Evolutionary conservation across 2,888 invertebrate genomes (phyloP).

Genomic region (Ophion ventricosus): DNA sequence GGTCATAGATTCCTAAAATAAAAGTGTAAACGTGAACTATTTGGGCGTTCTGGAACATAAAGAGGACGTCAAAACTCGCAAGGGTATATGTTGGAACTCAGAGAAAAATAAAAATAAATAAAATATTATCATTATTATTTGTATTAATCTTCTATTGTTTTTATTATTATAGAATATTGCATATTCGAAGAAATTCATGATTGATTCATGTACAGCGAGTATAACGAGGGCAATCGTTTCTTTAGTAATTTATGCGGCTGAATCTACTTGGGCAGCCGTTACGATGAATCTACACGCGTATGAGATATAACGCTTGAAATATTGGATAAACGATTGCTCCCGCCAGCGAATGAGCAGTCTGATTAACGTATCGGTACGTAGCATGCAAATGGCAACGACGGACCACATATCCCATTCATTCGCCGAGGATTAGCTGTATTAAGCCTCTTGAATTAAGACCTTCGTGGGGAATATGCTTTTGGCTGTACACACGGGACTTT

Average conservation of each 20-base stretch:
- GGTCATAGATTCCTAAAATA: too few relatives aligned
- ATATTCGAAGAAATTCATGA: background rate
- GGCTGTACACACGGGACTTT: too few relatives aligned
- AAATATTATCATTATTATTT: background rate
- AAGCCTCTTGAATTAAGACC: background rate
- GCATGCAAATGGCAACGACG: background rate
- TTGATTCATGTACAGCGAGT: background rate
- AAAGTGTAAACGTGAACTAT: too few relatives aligned
- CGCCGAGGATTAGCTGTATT: background rate
- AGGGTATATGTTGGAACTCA: too few relatives aligned
- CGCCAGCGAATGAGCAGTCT: conserved; percentile 10
- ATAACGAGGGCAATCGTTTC: background rate
- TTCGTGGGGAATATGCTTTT: too few relatives aligned
- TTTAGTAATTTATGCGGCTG: background rate
- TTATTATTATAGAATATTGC: background rate
- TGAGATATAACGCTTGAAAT: conserved; percentile 6
- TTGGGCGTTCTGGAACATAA: too few relatives aligned
- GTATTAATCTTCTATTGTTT: background rate
- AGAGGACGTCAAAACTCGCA: too few relatives aligned
- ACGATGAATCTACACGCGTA: background rate
- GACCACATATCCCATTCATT: background rate
- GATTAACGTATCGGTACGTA: conserved; percentile 15
- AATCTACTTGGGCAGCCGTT: background rate
- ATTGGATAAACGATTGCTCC: conserved; percentile 25
- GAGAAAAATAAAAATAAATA: too few relatives aligned